These are phyloP conservation scores for Glareola pratincola DNA, from an alignment of 2,113 vertebrate genomes.

Conservation along the genomic window DNA sequence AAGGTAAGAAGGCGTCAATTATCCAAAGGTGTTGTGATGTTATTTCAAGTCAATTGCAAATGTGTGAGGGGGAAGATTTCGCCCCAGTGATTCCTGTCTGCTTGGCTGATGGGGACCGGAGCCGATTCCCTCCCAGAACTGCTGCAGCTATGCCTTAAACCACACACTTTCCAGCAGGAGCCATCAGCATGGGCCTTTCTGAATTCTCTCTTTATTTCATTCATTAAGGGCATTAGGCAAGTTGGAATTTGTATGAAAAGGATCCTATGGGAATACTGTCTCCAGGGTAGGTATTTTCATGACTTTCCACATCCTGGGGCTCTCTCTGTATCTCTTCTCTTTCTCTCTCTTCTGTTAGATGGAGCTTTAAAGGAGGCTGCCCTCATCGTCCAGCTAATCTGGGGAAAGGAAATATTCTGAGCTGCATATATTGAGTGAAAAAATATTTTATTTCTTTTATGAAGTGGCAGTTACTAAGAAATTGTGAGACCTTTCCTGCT, in stretches of 20 bases:
- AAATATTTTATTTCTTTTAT: conserved; percentile 27
- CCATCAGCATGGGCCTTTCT: conserved; percentile 70
- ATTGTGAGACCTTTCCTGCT: conserved; percentile 27
- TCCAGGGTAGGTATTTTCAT: conserved; percentile 65
- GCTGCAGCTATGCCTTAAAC: conserved; percentile 72
- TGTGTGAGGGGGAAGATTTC: conserved; percentile 70
- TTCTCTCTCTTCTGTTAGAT: conserved; percentile 46
- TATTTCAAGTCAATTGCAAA: conserved; percentile 70
- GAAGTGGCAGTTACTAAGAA: conserved; percentile 1
- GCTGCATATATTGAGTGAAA: conserved; percentile 12
- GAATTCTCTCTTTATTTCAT: conserved; percentile 71
- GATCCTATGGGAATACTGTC: conserved; percentile 67
- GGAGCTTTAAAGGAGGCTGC: conserved; percentile 57
- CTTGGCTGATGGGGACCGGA: conserved; percentile 71
- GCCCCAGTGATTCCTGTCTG: conserved; percentile 72
- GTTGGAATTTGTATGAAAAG: conserved; percentile 49
- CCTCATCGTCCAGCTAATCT: conserved; percentile 51
- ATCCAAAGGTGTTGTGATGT: conserved; percentile 72
- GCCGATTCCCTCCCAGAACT: conserved; percentile 64
- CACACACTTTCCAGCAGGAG: conserved; percentile 70
- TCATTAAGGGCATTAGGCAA: conserved; percentile 64
- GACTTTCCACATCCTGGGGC: conserved; percentile 56
- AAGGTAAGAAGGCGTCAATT: conserved; percentile 80
- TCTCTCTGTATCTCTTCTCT: conserved; percentile 18
- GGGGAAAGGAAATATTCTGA: conserved; percentile 34